A percentile compares a stretch with the other conserved stretches of the same genome.
These are phyloP conservation scores for Phyllotreta cruciferae DNA, from an alignment of 2,888 invertebrate species.

Conservation along the genomic window DNA sequence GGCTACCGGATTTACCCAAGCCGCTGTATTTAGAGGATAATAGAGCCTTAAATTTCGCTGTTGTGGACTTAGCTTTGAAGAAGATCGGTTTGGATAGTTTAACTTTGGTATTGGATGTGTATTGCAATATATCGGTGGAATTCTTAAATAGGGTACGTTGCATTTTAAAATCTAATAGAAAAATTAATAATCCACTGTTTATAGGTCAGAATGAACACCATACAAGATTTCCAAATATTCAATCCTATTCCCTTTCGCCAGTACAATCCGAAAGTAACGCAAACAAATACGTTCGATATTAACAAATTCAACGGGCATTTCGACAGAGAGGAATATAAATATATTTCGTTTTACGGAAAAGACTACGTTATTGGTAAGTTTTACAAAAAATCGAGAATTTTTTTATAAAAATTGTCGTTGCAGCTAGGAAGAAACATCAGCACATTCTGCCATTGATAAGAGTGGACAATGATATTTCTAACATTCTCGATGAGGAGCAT, in stretches of 20 bases:
- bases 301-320: constrained; percentile 82
- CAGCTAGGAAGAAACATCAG: constrained; percentile 70
- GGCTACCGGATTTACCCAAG: constrained; percentile 60
- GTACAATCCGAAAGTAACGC: constrained; percentile 74
- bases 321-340: constrained; percentile 74
- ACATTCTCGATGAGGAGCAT: constrained; percentile 60
- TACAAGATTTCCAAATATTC: constrained; percentile 86
- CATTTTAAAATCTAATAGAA: background rate
- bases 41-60: constrained; percentile 63
- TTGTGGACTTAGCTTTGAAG: constrained; percentile 72
- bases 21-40: constrained; percentile 51
- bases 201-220: constrained; percentile 94
- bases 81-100: constrained; percentile 78
- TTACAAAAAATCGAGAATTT: background rate
- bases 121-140: constrained; percentile 77
- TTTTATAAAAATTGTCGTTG: constrained; percentile 53
- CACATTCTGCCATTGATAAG: constrained; percentile 67
- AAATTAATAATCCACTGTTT: constrained; percentile 37
- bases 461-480: constrained; percentile 70
- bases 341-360: constrained; percentile 80
- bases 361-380: constrained; percentile 77
- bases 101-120: constrained; percentile 71
- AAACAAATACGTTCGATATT: constrained; percentile 65
- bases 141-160: constrained; percentile 82
- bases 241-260: constrained; percentile 91